Conservation (phyloP, 2,888 invertebrate species). For the Pterostichus madidus region DNA sequence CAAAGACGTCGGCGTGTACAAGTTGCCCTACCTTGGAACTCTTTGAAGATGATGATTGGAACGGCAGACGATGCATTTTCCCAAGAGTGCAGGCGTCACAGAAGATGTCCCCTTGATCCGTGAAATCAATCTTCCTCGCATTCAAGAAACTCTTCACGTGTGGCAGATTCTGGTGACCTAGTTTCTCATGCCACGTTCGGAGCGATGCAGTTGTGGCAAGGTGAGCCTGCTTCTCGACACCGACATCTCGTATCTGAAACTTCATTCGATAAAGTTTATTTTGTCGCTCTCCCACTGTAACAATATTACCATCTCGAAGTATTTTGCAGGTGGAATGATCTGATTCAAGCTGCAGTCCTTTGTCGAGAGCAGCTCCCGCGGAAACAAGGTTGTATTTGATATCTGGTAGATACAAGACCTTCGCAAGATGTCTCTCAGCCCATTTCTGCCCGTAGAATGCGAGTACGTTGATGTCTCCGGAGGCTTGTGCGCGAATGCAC, state of each 20-base stretch:
- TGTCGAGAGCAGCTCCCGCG: background rate
- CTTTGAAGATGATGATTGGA: no score
- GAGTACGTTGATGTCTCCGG: background rate
- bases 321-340: background rate
- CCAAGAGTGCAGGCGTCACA: no score
- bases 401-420: background rate
- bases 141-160: no score
- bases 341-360: conserved; percentile 12
- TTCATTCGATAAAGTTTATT: background rate
- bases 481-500: background rate
- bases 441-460: conserved; percentile 12
- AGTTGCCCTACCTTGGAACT: background rate
- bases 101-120: no score
- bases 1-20: conserved; percentile 16
- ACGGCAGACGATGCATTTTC: no score
- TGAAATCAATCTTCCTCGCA: no score
- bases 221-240: background rate
- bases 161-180: no score
- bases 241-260: background rate
- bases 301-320: background rate
- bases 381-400: background rate
- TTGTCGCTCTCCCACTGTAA: conserved; percentile 6
- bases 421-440: background rate
- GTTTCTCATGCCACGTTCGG: no score
- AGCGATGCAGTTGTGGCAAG: background rate